Percentiles rank a stretch among this genome's conserved stretches.
phyloP scores from a whole-genome alignment of 2,113 vertebrate genomes.

The Eurystomus gularis region DNA sequence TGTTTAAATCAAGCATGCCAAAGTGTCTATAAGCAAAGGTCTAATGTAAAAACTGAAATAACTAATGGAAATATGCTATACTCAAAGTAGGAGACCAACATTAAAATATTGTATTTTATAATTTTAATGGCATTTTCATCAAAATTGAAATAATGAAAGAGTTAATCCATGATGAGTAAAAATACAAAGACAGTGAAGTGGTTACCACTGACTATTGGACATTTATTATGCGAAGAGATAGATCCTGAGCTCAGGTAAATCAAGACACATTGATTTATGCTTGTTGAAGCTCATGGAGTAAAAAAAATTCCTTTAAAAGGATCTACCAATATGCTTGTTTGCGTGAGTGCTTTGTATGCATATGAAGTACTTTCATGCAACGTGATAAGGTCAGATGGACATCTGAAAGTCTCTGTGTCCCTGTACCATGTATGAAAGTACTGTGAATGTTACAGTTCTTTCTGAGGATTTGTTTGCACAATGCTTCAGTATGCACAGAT shows the following conservation, averaged over 20 bases:
- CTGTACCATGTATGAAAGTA: background rate
- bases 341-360: background rate
- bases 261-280: background rate
- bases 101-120: background rate
- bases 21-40: background rate
- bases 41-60: background rate
- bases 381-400: background rate
- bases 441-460: background rate
- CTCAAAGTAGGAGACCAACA: background rate
- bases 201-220: background rate
- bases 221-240: background rate
- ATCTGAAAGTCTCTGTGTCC: background rate
- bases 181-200: background rate
- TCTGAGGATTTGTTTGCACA: background rate
- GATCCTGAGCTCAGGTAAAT: background rate
- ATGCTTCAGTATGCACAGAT: fast-evolving
- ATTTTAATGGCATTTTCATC: background rate
- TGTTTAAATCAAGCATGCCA: background rate
- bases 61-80: background rate
- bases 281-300: background rate
- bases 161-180: background rate
- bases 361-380: background rate
- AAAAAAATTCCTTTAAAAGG: background rate
- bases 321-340: background rate
- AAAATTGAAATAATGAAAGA: background rate